Conservation (phyloP, 2,113 vertebrate genomes). For the Nanorana parkeri region DNA sequence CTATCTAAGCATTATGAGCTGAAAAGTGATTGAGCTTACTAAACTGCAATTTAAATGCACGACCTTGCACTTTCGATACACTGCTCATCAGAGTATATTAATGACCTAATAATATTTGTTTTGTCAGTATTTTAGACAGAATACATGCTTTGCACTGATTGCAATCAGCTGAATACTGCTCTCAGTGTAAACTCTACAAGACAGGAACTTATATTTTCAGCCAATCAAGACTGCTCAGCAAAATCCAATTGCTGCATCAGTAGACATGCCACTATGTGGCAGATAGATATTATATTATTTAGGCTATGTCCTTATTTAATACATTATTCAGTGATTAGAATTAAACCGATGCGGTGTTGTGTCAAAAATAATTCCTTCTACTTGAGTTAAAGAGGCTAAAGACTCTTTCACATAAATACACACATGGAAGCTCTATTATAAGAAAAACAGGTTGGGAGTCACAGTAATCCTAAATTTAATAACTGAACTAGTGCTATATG, state of each 20-base stretch:
- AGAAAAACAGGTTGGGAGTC: not conserved
- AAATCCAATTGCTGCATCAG: conserved; percentile 7
- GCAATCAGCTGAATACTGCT: conserved; percentile 1
- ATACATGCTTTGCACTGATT: not conserved
- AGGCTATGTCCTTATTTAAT: conserved; percentile 5
- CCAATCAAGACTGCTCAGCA: conserved; percentile 10
- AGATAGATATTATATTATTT: conserved; percentile 24
- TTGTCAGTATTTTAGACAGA: not conserved
- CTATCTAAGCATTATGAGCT: no score
- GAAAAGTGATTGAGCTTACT: not conserved
- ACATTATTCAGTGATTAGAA: conserved; percentile 15
- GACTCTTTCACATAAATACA: not conserved
- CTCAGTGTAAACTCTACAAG: not conserved
- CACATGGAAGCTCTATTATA: not conserved
- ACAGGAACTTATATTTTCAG: not conserved
- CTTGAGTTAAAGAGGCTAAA: not conserved
- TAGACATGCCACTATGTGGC: conserved; percentile 9
- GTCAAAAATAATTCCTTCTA: conserved; percentile 14
- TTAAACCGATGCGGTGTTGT: conserved; percentile 13
- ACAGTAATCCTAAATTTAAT: not conserved
- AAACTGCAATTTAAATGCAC: not conserved
- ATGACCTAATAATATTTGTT: not conserved
- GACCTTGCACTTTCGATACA: not conserved
- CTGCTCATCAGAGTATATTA: not conserved
- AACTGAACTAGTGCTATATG: not conserved